Conservation (phyloP, 2,888 invertebrate species). For the Limnephilus lunatus region DNA sequence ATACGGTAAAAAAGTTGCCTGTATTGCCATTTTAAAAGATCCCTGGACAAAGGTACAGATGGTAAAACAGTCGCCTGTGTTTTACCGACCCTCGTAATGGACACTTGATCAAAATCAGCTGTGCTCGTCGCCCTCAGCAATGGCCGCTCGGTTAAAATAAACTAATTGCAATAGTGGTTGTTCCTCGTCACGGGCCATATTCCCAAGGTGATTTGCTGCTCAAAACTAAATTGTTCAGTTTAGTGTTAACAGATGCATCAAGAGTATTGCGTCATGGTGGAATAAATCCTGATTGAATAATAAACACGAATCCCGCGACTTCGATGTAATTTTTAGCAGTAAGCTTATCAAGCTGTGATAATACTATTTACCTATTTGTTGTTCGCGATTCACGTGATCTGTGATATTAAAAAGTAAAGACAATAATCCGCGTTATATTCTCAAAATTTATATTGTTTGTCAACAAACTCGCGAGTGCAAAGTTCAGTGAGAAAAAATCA, state of each 20-base stretch:
- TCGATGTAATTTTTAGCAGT: conserved; percentile 39
- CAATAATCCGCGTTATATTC: background rate
- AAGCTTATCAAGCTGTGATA: conserved; percentile 43
- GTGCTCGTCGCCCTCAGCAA: conserved; percentile 78
- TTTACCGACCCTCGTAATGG: conserved; percentile 43
- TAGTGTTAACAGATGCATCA: conserved; percentile 3
- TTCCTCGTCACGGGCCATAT: conserved; percentile 74
- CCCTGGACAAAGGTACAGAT: conserved; percentile 9
- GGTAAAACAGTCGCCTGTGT: too few relatives aligned
- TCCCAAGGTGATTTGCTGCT: conserved; percentile 3
- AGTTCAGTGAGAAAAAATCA: conserved; percentile 68
- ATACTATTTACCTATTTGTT: conserved; percentile 31
- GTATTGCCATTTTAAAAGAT: background rate
- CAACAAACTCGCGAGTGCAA: conserved; percentile 53
- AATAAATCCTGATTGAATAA: conserved; percentile 71
- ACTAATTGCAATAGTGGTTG: conserved; percentile 72
- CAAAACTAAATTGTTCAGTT: background rate
- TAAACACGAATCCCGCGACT: conserved; percentile 69
- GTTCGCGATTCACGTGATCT: background rate
- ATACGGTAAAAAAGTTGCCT: background rate
- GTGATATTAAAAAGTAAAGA: conserved; percentile 38
- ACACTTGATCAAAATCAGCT: conserved; percentile 73
- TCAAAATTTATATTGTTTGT: conserved; percentile 68
- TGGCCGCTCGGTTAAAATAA: conserved; percentile 76
- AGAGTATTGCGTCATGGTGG: conserved; percentile 78